These are phyloP conservation scores for Catharus ustulatus DNA, from an alignment of 2,797 vertebrate genomes.

Conservation along the genomic window DNA sequence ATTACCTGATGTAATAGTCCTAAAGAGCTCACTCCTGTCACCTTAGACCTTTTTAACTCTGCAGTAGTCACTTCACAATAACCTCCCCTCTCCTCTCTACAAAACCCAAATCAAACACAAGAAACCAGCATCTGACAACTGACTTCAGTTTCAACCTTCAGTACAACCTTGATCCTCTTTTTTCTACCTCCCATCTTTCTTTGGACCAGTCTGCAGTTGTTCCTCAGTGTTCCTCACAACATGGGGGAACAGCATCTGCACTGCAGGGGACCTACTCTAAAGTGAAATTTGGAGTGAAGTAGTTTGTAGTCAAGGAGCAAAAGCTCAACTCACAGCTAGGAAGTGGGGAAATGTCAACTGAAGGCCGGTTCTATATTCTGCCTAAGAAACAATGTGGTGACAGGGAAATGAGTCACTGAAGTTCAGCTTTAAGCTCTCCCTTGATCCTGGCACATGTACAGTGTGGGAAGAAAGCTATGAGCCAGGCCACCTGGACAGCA, in stretches of 20 bases:
- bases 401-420: constrained; percentile 22
- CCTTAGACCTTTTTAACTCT: neutral
- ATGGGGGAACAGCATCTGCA: neutral
- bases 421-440: neutral
- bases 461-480: constrained; percentile 25
- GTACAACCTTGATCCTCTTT: neutral
- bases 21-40: neutral
- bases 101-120: neutral
- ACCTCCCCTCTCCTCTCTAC: neutral
- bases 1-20: neutral
- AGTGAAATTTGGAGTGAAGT: neutral
- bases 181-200: neutral
- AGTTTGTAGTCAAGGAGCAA: neutral
- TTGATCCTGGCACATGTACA: neutral
- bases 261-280: neutral
- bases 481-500: constrained; percentile 32
- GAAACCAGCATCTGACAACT: neutral
- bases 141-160: neutral
- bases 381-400: neutral
- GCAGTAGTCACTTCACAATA: neutral
- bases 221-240: neutral
- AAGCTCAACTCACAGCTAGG: neutral
- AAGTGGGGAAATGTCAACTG: neutral
- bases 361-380: neutral
- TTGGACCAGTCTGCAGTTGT: neutral